These are phyloP conservation scores for Holothuria leucospilota DNA, from an alignment of 53 echinoderm and acorn worm genomes.

Conservation along the genomic window DNA sequence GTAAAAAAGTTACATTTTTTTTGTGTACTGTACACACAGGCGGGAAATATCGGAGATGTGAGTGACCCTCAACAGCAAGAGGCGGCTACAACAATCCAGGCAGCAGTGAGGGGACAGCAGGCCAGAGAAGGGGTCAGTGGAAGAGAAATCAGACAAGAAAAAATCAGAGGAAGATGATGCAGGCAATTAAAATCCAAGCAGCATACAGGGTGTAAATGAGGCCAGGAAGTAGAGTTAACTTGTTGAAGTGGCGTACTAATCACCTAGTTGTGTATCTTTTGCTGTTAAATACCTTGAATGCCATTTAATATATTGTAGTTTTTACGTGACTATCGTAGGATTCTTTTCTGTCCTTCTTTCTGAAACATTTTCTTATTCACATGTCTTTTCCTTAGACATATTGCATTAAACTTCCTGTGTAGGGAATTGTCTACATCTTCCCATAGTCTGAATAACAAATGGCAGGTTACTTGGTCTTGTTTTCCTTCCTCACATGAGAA, in stretches of 20 bases:
- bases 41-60: constrained; percentile 88
- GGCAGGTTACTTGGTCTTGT: too few species aligned
- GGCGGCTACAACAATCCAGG: constrained; percentile 92
- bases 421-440: too few species aligned
- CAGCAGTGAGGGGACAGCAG: constrained; percentile 91
- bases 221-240: constrained; percentile 88
- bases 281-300: too few species aligned
- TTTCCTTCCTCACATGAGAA: too few species aligned
- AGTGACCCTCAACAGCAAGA: constrained; percentile 96
- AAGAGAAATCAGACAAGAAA: neutral
- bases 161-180: constrained; percentile 54
- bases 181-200: constrained; percentile 86
- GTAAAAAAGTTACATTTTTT: too few species aligned
- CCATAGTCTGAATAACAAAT: too few species aligned
- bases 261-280: neutral
- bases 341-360: too few species aligned
- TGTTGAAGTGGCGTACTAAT: constrained; percentile 92
- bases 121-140: constrained; percentile 53
- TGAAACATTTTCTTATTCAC: too few species aligned
- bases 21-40: constrained; percentile 17
- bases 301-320: too few species aligned
- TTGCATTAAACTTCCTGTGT: too few species aligned
- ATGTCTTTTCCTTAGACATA: too few species aligned
- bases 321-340: too few species aligned
- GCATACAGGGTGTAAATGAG: constrained; percentile 91